These are phyloP conservation scores for Donacobius atricapilla DNA, from an alignment of 2,113 vertebrate species.

Conservation along the genomic window DNA sequence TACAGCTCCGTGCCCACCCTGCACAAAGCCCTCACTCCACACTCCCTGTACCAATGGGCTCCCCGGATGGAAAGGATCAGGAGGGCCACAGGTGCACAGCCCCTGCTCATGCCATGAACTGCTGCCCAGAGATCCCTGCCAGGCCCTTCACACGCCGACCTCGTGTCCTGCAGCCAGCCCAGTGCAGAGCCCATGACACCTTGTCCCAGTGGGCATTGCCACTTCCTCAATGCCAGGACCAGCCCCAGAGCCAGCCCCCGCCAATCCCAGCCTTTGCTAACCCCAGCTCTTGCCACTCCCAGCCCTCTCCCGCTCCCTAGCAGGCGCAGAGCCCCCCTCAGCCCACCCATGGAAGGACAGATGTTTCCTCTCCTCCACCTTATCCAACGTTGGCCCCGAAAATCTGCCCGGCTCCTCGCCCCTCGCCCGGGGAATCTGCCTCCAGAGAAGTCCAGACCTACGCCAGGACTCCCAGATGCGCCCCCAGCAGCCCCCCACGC, in stretches of 20 bases:
- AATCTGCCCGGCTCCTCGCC: not conserved
- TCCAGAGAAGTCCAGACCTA: not conserved
- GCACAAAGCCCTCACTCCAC: not conserved
- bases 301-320: not conserved
- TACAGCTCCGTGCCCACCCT: not conserved
- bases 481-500: not conserved
- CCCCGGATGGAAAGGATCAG: accelerated
- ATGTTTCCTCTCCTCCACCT: not conserved
- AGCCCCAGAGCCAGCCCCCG: not conserved
- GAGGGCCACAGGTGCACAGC: not conserved
- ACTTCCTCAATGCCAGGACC: accelerated
- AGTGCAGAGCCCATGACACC: not conserved
- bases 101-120: not conserved
- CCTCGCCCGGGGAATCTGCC: accelerated
- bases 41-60: accelerated
- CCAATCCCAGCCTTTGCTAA: not conserved
- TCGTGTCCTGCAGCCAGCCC: not conserved
- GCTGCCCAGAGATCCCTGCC: not conserved
- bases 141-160: not conserved
- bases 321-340: not conserved
- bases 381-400: not conserved
- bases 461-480: not conserved
- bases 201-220: not conserved
- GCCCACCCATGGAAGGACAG: not conserved
- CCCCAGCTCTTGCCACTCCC: not conserved